Conservation (phyloP, 2,888 invertebrate genomes). For the Zele albiditarsus region DNA sequence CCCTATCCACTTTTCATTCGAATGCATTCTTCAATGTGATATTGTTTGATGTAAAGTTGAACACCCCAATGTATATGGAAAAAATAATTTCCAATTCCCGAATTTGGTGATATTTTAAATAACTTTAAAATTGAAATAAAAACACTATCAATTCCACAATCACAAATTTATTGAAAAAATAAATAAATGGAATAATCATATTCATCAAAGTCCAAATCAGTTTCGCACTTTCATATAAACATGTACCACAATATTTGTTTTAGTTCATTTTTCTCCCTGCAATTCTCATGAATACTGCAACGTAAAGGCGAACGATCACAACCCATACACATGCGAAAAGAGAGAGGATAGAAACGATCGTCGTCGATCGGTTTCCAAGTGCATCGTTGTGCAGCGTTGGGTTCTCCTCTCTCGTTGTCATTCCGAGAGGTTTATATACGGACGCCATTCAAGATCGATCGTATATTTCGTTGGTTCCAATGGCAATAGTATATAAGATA, state of each 20-base stretch:
- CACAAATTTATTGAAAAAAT: too few relatives aligned
- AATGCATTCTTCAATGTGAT: too few relatives aligned
- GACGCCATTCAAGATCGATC: conserved; percentile 27
- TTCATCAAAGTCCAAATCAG: not conserved
- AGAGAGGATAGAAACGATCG: not conserved
- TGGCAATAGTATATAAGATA: not conserved
- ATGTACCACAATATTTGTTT: conserved; percentile 16
- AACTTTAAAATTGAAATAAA: too few relatives aligned
- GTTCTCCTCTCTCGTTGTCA: conserved; percentile 9
- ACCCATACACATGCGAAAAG: conserved; percentile 45
- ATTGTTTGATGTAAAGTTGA: too few relatives aligned
- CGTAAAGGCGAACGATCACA: conserved; percentile 30
- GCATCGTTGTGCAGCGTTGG: not conserved
- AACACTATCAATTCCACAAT: too few relatives aligned
- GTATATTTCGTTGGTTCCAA: conserved; percentile 20
- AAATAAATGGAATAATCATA: not conserved
- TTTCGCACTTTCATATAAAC: conserved; percentile 55
- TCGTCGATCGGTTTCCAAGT: not conserved
- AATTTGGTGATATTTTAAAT: too few relatives aligned
- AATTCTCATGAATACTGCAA: conserved; percentile 65
- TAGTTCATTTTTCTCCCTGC: conserved; percentile 2
- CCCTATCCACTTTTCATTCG: too few relatives aligned
- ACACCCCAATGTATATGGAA: too few relatives aligned
- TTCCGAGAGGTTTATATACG: conserved; percentile 5
- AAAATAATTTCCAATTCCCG: too few relatives aligned